phyloP scores from a whole-genome alignment of 2,888 invertebrate genomes.

The Machimus rusticus region DNA sequence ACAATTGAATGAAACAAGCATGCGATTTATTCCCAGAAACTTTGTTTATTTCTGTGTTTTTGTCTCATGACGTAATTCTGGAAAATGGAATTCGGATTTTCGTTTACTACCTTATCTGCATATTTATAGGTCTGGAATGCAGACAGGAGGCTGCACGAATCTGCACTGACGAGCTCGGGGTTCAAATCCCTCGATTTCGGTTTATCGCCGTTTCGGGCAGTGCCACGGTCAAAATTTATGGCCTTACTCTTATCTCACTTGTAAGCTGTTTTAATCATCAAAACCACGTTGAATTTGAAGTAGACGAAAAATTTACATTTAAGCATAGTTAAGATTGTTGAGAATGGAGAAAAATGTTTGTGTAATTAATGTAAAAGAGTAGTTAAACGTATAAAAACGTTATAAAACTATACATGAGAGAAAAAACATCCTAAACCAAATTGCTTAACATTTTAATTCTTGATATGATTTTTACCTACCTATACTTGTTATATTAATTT shows the following conservation, averaged over 20 bases:
- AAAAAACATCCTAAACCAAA: no score
- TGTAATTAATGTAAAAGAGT: no score
- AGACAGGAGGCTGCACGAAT: background rate
- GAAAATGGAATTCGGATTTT: constrained; percentile 34
- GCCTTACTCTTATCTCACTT: background rate
- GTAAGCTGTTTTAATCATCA: background rate
- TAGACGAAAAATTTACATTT: background rate
- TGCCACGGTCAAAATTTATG: background rate
- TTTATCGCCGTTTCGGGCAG: background rate
- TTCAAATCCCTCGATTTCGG: background rate
- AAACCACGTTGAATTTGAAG: background rate
- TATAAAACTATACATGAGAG: no score
- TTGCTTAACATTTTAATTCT: no score
- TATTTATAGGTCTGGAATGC: constrained; percentile 29
- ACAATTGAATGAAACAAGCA: background rate
- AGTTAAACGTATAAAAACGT: no score
- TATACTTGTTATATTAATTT: no score
- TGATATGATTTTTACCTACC: no score
- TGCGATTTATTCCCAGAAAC: constrained; percentile 20
- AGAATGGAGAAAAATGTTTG: background rate
- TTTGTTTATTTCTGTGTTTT: constrained; percentile 19
- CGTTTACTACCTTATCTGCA: constrained; percentile 15
- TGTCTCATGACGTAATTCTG: background rate
- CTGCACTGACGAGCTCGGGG: background rate
- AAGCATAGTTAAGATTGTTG: background rate